Evolutionary conservation across 2,797 vertebrate species (phyloP).

Genomic region (Cheirogaleus major): DNA sequence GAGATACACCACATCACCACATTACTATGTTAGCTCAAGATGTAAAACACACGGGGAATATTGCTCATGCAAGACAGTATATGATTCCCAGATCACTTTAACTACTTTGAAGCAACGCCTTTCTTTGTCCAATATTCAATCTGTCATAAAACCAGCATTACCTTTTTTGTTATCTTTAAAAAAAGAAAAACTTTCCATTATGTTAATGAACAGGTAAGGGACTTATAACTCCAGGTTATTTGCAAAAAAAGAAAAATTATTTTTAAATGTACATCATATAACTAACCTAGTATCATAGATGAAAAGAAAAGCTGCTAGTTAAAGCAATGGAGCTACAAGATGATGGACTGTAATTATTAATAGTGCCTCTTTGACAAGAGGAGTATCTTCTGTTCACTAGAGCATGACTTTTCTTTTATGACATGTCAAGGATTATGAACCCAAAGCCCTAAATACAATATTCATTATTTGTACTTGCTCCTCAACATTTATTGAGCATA

Average conservation of each 20-base stretch:
- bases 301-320: neutral
- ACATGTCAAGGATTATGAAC: neutral
- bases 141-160: neutral
- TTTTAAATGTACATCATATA: neutral
- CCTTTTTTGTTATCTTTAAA: neutral
- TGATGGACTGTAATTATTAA: neutral
- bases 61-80: neutral
- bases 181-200: neutral
- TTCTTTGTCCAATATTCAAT: neutral
- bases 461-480: neutral
- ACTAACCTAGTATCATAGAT: neutral
- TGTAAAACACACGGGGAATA: rapidly evolving
- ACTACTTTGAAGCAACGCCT: neutral
- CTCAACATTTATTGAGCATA: neutral
- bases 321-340: neutral
- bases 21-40: neutral
- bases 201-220: neutral
- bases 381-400: neutral
- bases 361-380: neutral
- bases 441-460: neutral
- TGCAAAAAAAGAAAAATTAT: neutral
- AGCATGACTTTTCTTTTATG: neutral
- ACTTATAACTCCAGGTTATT: neutral
- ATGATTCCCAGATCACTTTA: neutral
- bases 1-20: too few relatives aligned